Base-by-base conservation (phyloP, 2,797 vertebrate species). In the Lacerta bilineata region DNA sequence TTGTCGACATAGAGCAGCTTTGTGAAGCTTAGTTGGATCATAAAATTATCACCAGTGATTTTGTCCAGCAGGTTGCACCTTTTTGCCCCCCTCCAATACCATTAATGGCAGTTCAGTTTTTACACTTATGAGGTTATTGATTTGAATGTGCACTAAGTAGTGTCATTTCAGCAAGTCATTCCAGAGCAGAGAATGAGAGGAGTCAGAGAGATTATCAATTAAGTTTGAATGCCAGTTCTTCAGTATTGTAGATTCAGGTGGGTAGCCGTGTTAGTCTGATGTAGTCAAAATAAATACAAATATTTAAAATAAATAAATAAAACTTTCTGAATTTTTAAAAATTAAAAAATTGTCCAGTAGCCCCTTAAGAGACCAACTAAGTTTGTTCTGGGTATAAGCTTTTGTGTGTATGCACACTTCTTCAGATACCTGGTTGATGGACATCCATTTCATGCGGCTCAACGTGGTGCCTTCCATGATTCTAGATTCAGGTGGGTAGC, bases 111-210 rank as follows among this genome's bases (percentile, higher is more conserved):
- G 50, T 69, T 20, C 84, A 59, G 74, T 72, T 20, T 85, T 77
- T 68, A 66, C 36, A 83, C 23, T 71, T 46, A 64, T 74, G 29
- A 43, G 2, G 20, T 20, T 69, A 43, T 15, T 72, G 10, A 84
- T 88, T 79, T 79, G 81, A 71, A 88, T 72, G n/a, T 79, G 27
- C 82, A 84, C n/a, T 74, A 29, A n/a, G 2, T 33, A 33, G 20
- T 69, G 43, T 25, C 43, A 59, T 61, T 77, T 88, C 72, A 66
- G 15, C n/a, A 50, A 83, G 13, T 61, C 17, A 4, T 20, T 66
- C 50, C 8, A 17, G 33, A 43, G n/a, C 9, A 50, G 10, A 39
- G 71, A 8, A 9, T 55, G 61, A 41, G 11, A 64, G 46, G 41
- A 33, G 11, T 29, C 7, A 5, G 77, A 18, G 13, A 11, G 29